These are phyloP conservation scores for Anabacerthia variegaticeps DNA, from an alignment of 2,797 vertebrate genomes.

Conservation along the genomic window DNA sequence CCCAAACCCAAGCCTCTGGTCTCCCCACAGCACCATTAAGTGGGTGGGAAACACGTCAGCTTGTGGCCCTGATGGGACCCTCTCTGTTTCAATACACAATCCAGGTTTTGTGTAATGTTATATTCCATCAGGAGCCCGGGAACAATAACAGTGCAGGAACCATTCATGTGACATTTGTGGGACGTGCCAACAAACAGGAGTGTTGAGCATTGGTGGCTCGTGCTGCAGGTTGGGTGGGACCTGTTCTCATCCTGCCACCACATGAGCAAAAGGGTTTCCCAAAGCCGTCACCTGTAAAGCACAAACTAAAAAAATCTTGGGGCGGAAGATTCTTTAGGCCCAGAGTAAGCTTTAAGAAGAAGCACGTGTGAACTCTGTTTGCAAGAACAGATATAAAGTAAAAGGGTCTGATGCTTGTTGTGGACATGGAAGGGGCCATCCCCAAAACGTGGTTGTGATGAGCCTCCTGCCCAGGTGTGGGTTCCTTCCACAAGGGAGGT, in stretches of 20 bases:
- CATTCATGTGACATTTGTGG: background rate
- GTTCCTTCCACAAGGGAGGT: background rate
- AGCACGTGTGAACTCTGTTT: rapidly evolving
- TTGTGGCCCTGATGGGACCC: conserved; percentile 55
- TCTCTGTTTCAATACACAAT: conserved; percentile 64
- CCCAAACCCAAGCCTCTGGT: background rate
- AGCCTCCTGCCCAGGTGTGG: background rate
- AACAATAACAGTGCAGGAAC: background rate
- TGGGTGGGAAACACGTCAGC: background rate
- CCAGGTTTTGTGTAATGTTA: conserved; percentile 30
- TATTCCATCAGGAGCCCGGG: conserved; percentile 15
- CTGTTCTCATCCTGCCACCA: background rate
- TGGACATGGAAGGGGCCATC: background rate
- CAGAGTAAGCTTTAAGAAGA: background rate
- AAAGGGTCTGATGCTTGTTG: background rate
- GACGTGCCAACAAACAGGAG: conserved; percentile 19
- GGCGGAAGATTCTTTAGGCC: background rate
- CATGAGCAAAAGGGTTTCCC: background rate
- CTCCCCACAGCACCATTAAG: background rate
- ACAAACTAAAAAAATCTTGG: background rate
- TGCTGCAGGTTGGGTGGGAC: background rate
- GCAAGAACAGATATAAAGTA: background rate
- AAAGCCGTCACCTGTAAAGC: background rate
- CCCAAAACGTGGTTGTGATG: background rate
- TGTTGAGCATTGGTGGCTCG: background rate